phyloP scores from a whole-genome alignment of 2,113 vertebrate species.

The Thamnaconus septentrionalis region DNA sequence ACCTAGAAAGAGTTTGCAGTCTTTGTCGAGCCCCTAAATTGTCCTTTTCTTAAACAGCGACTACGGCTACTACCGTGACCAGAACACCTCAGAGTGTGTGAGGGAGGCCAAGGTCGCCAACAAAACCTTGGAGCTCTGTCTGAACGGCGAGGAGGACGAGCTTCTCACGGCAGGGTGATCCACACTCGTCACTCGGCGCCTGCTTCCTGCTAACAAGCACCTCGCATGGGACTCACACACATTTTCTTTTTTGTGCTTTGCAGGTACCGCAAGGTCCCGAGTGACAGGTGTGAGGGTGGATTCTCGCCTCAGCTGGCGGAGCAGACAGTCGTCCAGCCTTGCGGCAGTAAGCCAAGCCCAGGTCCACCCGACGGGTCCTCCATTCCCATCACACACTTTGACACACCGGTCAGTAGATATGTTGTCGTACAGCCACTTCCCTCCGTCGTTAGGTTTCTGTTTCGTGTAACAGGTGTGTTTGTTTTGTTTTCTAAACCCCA shows the following conservation, averaged over 20 bases:
- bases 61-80: slow-evolving; percentile 74
- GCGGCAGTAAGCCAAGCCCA: slow-evolving; percentile 56
- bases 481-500: slow-evolving; percentile 12
- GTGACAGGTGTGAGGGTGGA: slow-evolving; percentile 76
- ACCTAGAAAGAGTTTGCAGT: background rate
- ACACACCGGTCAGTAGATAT: slow-evolving; percentile 62
- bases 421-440: background rate
- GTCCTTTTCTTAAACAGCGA: slow-evolving; percentile 62
- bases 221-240: background rate
- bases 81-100: slow-evolving; percentile 76
- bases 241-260: background rate
- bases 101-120: slow-evolving; percentile 56
- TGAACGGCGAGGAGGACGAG: slow-evolving; percentile 71
- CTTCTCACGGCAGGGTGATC: slow-evolving; percentile 73
- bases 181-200: background rate
- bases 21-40: background rate
- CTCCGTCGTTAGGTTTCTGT: background rate
- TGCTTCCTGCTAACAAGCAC: background rate
- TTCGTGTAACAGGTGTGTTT: background rate
- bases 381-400: slow-evolving; percentile 44
- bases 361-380: slow-evolving; percentile 15
- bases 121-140: slow-evolving; percentile 68
- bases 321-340: slow-evolving; percentile 57
- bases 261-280: slow-evolving; percentile 79
- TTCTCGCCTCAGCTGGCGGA: slow-evolving; percentile 59